These are phyloP conservation scores for Aradophagus sp. DNA, from an alignment of 1,140 invertebrate species.

Conservation along the genomic window DNA sequence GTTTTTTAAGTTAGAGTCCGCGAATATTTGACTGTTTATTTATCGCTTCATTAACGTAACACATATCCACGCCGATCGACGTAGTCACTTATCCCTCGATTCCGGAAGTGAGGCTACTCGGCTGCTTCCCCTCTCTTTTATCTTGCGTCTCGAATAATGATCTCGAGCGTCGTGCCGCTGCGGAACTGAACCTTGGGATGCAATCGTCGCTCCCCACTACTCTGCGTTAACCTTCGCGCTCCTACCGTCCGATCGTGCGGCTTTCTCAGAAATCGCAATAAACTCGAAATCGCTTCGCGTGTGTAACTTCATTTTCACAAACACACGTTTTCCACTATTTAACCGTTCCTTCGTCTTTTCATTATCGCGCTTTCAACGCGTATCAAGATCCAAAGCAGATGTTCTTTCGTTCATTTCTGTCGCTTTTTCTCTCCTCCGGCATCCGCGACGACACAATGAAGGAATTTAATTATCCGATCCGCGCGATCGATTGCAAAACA, in stretches of 20 bases:
- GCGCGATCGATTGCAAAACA: conserved; percentile 15
- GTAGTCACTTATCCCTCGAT: conserved; percentile 36
- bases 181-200: conserved; percentile 13
- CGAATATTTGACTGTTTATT: conserved; percentile 44
- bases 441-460: conserved; percentile 25
- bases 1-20: conserved; percentile 16
- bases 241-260: background rate
- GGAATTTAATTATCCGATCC: conserved; percentile 48
- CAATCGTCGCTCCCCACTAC: too few relatives aligned
- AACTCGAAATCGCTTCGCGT: conserved; percentile 41
- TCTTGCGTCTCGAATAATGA: conserved; percentile 50
- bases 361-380: conserved; percentile 17
- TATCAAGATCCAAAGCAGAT: conserved; percentile 31
- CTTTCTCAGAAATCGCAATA: conserved; percentile 53
- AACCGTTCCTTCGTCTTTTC: conserved; percentile 22
- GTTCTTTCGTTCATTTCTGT: too few relatives aligned
- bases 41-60: conserved; percentile 57
- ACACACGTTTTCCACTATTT: conserved; percentile 42
- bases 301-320: conserved; percentile 55
- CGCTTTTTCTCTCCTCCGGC: too few relatives aligned
- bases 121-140: conserved; percentile 27
- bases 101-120: conserved; percentile 36
- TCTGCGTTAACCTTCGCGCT: too few relatives aligned
- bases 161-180: conserved; percentile 34
- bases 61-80: conserved; percentile 50